Base-by-base conservation (phyloP, 2,113 vertebrate species). In the Antidorcas marsupialis region DNA sequence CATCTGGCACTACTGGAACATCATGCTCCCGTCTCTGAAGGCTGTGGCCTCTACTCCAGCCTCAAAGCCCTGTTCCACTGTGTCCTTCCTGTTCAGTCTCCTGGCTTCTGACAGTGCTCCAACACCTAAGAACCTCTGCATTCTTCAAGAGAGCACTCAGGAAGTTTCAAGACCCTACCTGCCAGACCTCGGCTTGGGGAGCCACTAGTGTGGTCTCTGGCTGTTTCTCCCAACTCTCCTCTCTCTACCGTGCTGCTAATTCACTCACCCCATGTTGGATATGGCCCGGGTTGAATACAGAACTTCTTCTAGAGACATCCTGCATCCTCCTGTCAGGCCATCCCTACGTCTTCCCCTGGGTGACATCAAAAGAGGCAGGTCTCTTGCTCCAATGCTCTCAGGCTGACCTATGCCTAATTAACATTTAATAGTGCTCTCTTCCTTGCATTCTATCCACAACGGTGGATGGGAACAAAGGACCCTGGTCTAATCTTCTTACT, bases 241-340 rank as follows among this genome's bases (percentile, higher is more conserved):
- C 43, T 59, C 36, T 28, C 14, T 13, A 43, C 6, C 4, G 5
- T 13, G 60, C 60, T 17, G 17, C 16, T 21, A 39, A 50, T 59
- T 53, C 23, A 17, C 43, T 19, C 36, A 25, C 9, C 5, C 45
- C 4, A 7, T 19, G 15, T 17, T 94, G 28, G 47, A 43, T 30
- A 3, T 2, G 14, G 64, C 33, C 67, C 19, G 5, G 43, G 6
- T 6, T 11, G 7, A n/a, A 13, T 4, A 28, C 5, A 1, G 13
- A 64, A 19, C 6, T 91, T 89, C 43, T 71, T 12, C 47, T 53
- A 14, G 55, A 79, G 33, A 78, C 10, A 39, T 71, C n/a, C 19
- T 71, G 21, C 19, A 39, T 23, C n/a, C n/a, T 71, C n/a, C n/a
- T 12, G n/a, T 71, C 19, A 23, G 67, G 67, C 21, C 67, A 39